Evolutionary conservation across 2,888 invertebrate species (phyloP), one percentile per base, ranked within the genome.

Genomic region (Cynaeus angustus): DNA sequence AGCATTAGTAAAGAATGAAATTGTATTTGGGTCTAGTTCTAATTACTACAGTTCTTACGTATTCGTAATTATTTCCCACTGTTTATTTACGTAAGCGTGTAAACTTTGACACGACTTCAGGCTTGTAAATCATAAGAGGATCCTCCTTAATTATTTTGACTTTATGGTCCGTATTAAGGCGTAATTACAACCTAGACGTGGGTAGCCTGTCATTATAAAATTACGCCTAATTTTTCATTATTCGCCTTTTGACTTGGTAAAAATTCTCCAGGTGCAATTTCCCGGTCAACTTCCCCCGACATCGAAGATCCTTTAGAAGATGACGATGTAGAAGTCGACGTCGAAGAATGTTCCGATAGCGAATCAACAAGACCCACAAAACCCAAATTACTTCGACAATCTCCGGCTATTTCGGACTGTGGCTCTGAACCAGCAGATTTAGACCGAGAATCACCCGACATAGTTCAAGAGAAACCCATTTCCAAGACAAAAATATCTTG

Each of bases 291-390:
- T 71, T 83, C 87, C 5, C 87, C 88, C 21, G 85, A 85, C 7
- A 84, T 56, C 21, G 72, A 77, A 37, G 86, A 86, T 58, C 84
- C 84, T 38, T 78, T 86, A 8, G 87, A 86, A 62, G 88, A 88
- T 73, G 87, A 86, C 76, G 86, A 85, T 73, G 85, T 88, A 37
- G 88, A 88, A 80, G 88, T 88, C 8, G 89, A 89, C 80, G 89
- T 89, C 9, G 89, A 89, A 77, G 88, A 89, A 81, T 88, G 88
- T 78, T 88, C 88, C 75, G 89, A 89, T 79, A 82, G 86, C 46
- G 89, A 88, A 78, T 85, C 86, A 0, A 68, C 78, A 13, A 74
- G 79, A 67, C 61, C 74, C 6, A 79, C 21, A 21, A 21, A 78
- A 75, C 77, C 78, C 33, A 81, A 82, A 73, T 41, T 75, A 21